A percentile compares a stretch with the other conserved stretches of the same genome.
Evolutionary conservation across 1,140 invertebrate genomes (phyloP).

Genomic region (Dendrolimus kikuchii): DNA sequence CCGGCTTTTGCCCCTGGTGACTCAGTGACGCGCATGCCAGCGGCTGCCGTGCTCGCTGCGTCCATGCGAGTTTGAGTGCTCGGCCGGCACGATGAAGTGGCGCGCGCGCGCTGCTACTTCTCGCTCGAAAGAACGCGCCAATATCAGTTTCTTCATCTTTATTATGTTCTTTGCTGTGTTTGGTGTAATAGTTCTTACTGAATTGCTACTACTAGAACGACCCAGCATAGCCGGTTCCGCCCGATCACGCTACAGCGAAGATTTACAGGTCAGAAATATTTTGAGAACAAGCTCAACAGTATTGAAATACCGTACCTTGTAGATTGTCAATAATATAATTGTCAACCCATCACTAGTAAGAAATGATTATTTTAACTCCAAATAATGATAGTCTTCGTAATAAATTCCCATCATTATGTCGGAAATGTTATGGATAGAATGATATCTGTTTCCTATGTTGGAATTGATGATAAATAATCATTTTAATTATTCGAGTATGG

Average conservation of each 20-base stretch:
- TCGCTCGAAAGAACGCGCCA: constrained; percentile 82
- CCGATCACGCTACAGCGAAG: constrained; percentile 69
- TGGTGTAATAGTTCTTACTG: constrained; percentile 86
- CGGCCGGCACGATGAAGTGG: constrained; percentile 49
- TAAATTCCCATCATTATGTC: too few relatives aligned
- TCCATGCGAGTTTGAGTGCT: constrained; percentile 29
- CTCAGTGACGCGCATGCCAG: constrained; percentile 28
- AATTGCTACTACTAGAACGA: constrained; percentile 83
- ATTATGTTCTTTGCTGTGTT: constrained; percentile 93
- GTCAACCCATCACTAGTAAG: too few relatives aligned
- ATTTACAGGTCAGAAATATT: constrained; percentile 68
- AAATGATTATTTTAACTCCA: too few relatives aligned
- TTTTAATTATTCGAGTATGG: too few relatives aligned
- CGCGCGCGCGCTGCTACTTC: constrained; percentile 44
- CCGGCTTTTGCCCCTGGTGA: constrained; percentile 30
- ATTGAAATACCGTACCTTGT: not conserved
- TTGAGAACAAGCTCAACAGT: constrained; percentile 6
- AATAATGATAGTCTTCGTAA: too few relatives aligned
- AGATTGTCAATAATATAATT: too few relatives aligned
- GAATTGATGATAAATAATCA: too few relatives aligned
- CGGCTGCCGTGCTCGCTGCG: constrained; percentile 20
- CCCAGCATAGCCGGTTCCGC: constrained; percentile 44
- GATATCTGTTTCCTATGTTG: too few relatives aligned
- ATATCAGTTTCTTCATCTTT: constrained; percentile 90
- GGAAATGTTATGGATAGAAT: too few relatives aligned